Base-by-base conservation (phyloP, 1,140 invertebrate species). In the Camponotus floridanus region DNA sequence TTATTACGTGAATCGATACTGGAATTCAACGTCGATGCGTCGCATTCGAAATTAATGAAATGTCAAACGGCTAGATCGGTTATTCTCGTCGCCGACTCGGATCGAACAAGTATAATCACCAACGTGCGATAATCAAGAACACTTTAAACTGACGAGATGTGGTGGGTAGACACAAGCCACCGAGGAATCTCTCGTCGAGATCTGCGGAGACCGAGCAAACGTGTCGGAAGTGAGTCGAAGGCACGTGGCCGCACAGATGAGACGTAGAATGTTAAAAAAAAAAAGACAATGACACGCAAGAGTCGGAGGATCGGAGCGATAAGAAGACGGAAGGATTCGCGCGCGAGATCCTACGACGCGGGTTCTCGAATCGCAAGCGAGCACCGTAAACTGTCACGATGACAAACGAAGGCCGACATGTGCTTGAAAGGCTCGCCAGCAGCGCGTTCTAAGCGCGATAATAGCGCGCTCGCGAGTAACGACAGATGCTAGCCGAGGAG, bases 401-500 rank as follows among this genome's bases (percentile, higher is more conserved):
- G 87, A 76, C 84, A 87, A 83, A 84, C 78, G 87, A 88, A 87
- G 86, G 86, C 84, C 86, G 87, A 92, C 91, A 92, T 92, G 85
- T 92, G 91, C 87, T 92, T 91, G 91, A 92, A 86, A 90, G 91
- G 88, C 91, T 87, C 88, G 87, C 61, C 84, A 78, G 84, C 33
- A 87, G 85, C 87, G 65, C 59, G 42, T 81, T 80, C 84, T 81
- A 67, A 68, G 74, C 59, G 45, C 61, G 55, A 62, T 76, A 87
- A 85, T 85, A 68, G 62, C 71, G 48, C 80, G 61, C 18, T 91
- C 76, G 76, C 64, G 88, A 91, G 91, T 90, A 90, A 90, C 93
- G 92, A 93, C 93, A 94, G 92, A 93, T 94, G 93, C 91, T 92
- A 91, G 86, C 65, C 93, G 91, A 90, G 91, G 59, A 67, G 86